Evolutionary conservation across 1,140 invertebrate species (phyloP).

Genomic region (Tribolium castaneum): DNA sequence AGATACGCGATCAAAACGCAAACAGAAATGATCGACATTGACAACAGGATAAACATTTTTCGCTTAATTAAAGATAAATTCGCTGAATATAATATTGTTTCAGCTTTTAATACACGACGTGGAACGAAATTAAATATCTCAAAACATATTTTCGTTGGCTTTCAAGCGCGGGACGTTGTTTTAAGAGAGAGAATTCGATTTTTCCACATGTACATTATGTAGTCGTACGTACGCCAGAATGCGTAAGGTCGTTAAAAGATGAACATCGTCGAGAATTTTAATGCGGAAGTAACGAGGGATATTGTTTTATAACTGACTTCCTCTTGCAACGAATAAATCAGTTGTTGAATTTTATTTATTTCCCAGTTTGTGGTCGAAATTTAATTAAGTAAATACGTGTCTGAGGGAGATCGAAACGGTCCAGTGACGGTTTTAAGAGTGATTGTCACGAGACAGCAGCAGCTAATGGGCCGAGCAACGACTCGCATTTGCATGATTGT

Average conservation of each 20-base stretch:
- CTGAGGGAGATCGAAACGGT: conserved; percentile 1
- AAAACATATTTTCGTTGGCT: not conserved
- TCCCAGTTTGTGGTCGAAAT: not conserved
- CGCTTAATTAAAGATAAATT: conserved; percentile 12
- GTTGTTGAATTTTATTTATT: not conserved
- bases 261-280: not conserved
- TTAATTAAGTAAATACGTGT: not conserved
- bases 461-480: conserved; percentile 41
- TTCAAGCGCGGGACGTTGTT: not conserved
- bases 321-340: too few relatives aligned
- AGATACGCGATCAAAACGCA: not conserved
- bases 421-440: conserved; percentile 20
- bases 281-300: not conserved
- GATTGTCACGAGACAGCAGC: conserved; percentile 33
- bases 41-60: not conserved
- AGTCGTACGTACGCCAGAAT: not conserved
- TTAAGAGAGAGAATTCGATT: not conserved
- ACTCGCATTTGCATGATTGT: conserved; percentile 45
- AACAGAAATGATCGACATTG: not conserved
- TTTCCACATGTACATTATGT: not conserved
- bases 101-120: too few relatives aligned
- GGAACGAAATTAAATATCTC: not conserved
- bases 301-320: not conserved
- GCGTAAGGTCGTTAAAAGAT: not conserved
- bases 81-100: not conserved